phyloP scores from a whole-genome alignment of 2,113 vertebrate species.

The Channa maculata region DNA sequence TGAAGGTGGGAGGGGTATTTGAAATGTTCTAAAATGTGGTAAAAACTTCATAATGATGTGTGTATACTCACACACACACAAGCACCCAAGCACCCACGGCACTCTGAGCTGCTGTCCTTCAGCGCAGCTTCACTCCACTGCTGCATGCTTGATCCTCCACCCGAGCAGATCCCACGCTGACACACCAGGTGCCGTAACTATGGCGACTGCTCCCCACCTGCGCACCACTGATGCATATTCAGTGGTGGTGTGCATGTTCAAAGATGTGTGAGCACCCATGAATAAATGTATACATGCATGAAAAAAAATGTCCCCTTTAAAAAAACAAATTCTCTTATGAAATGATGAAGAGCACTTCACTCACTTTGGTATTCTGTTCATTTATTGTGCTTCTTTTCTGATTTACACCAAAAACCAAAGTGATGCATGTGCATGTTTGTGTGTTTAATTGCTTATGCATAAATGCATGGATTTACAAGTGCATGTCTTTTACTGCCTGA shows the following conservation, averaged over 20 bases:
- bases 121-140: conserved; percentile 36
- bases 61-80: conserved; percentile 24
- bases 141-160: conserved; percentile 54
- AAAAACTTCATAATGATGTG: not conserved
- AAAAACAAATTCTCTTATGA: conserved; percentile 22
- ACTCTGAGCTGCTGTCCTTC: conserved; percentile 50
- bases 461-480: conserved; percentile 64
- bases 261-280: not conserved
- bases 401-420: conserved; percentile 45
- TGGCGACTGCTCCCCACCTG: conserved; percentile 66
- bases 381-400: conserved; percentile 18
- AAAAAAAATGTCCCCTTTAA: not conserved
- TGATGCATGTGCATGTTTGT: conserved; percentile 28
- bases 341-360: conserved; percentile 23
- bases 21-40: too few species aligned
- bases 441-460: conserved; percentile 58
- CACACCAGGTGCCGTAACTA: conserved; percentile 67
- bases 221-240: conserved; percentile 38
- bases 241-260: conserved; percentile 5
- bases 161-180: conserved; percentile 55
- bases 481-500: conserved; percentile 57
- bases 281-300: conserved; percentile 13
- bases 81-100: conserved; percentile 28
- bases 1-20: too few species aligned
- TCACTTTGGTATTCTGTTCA: conserved; percentile 29